A percentile compares a stretch with the other conserved stretches of the same genome.
These are phyloP conservation scores for Xanthia icteritia DNA, from an alignment of 2,888 invertebrate genomes.

Conservation along the genomic window DNA sequence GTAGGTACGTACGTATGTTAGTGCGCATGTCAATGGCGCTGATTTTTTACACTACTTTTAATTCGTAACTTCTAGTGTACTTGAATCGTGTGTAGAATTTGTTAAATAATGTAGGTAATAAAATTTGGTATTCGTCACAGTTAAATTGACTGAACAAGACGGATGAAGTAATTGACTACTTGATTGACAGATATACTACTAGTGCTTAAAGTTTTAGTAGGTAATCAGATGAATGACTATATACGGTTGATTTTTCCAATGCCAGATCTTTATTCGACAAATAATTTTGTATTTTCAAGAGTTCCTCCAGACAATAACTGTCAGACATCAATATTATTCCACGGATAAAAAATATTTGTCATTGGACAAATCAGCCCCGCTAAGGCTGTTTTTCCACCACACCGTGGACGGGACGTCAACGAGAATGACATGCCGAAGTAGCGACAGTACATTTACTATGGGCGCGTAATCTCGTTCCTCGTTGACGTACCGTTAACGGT, in stretches of 20 bases:
- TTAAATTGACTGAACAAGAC: slow-evolving; percentile 14
- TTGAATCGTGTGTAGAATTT: slow-evolving; percentile 46
- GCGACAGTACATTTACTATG: too few relatives aligned
- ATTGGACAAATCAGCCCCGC: neutral
- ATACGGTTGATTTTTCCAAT: too few relatives aligned
- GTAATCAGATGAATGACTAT: neutral
- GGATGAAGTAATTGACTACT: neutral
- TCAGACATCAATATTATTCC: neutral
- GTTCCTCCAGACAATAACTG: neutral
- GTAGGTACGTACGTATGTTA: neutral
- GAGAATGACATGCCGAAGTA: too few relatives aligned
- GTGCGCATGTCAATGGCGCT: slow-evolving; percentile 13
- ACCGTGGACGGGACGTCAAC: too few relatives aligned
- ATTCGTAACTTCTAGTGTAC: slow-evolving; percentile 2
- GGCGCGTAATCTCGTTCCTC: too few relatives aligned
- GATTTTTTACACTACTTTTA: slow-evolving; percentile 20
- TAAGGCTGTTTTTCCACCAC: too few relatives aligned
- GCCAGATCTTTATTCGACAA: too few relatives aligned
- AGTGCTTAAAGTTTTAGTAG: neutral
- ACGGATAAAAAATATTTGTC: neutral
- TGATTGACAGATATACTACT: neutral
- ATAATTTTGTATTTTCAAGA: too few relatives aligned
- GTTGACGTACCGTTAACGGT: too few relatives aligned
- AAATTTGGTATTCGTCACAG: neutral
- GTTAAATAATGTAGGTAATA: neutral